Evolutionary conservation across 2,113 vertebrate genomes (phyloP).

Genomic region (Eleginops maclovinus): DNA sequence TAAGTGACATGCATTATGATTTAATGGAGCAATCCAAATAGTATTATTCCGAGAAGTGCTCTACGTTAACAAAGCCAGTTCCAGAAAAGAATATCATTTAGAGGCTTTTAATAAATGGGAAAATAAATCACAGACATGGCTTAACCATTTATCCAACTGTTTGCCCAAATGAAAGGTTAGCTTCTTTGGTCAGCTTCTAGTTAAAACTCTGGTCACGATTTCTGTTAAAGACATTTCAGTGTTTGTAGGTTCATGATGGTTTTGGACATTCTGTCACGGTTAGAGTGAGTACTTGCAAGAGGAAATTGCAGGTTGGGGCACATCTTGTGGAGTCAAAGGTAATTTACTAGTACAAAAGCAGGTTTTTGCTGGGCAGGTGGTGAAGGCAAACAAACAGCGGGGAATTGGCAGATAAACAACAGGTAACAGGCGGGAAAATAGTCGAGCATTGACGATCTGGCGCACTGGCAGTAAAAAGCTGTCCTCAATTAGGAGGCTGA

Average conservation of each 20-base stretch:
- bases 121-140: conserved; percentile 4
- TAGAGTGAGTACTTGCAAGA: conserved; percentile 8
- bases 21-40: neutral
- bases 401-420: conserved; percentile 57
- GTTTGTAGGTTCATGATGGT: neutral
- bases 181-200: conserved; percentile 5
- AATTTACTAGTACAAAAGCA: conserved; percentile 35
- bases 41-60: neutral
- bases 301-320: conserved; percentile 9
- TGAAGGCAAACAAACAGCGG: conserved; percentile 39
- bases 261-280: conserved; percentile 5
- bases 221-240: conserved; percentile 4
- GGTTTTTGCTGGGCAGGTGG: conserved; percentile 48
- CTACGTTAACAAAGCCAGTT: neutral
- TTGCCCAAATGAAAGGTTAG: neutral
- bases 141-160: neutral
- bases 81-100: neutral
- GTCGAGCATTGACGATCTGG: conserved; percentile 32
- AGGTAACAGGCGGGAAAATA: conserved; percentile 50
- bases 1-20: neutral
- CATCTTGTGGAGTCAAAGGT: conserved; percentile 11
- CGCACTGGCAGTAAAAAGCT: conserved; percentile 42
- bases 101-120: neutral
- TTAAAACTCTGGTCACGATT: neutral
- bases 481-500: conserved; percentile 62